Conservation (phyloP, 1,140 invertebrate genomes). For the Zaprionus kolodkinae region DNA sequence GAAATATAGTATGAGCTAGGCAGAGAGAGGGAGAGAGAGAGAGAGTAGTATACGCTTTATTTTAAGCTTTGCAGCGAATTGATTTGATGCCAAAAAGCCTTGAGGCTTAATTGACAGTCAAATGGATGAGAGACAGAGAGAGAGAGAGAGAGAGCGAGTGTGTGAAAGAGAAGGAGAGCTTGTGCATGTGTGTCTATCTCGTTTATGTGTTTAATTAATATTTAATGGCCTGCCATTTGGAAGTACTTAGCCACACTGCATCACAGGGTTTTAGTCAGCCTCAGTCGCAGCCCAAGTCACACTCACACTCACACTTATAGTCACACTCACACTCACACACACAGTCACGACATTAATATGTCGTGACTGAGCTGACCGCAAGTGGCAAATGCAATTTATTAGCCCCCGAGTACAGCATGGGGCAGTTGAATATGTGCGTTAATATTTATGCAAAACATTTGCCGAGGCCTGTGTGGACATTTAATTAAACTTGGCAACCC, state of each 20-base stretch:
- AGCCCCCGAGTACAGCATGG: neutral
- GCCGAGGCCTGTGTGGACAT: conserved; percentile 23
- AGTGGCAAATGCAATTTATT: conserved; percentile 44
- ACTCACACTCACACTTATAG: no score
- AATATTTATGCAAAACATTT: conserved; percentile 55
- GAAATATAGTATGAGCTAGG: no score
- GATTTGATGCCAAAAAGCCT: conserved; percentile 29
- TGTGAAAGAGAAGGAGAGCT: neutral
- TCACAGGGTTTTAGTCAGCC: neutral
- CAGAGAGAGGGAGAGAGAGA: no score
- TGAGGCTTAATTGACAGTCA: conserved; percentile 24
- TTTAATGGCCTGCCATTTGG: conserved; percentile 67
- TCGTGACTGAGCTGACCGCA: conserved; percentile 39
- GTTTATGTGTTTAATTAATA: conserved; percentile 57
- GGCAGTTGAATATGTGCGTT: conserved; percentile 2
- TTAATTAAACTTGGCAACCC: conserved; percentile 69
- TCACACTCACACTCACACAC: no score
- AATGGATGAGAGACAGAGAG: conserved; percentile 12
- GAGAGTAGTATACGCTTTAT: neutral
- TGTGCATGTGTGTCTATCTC: conserved; percentile 4
- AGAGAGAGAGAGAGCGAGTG: neutral
- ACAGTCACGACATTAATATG: conserved; percentile 54
- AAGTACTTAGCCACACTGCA: neutral
- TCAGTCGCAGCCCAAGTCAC: neutral
- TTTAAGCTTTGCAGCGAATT: conserved; percentile 15